A percentile compares a stretch with the other conserved stretches of the same genome.
These are phyloP conservation scores for Hemibates koningsi DNA, from an alignment of 2,113 vertebrate genomes.

Conservation along the genomic window DNA sequence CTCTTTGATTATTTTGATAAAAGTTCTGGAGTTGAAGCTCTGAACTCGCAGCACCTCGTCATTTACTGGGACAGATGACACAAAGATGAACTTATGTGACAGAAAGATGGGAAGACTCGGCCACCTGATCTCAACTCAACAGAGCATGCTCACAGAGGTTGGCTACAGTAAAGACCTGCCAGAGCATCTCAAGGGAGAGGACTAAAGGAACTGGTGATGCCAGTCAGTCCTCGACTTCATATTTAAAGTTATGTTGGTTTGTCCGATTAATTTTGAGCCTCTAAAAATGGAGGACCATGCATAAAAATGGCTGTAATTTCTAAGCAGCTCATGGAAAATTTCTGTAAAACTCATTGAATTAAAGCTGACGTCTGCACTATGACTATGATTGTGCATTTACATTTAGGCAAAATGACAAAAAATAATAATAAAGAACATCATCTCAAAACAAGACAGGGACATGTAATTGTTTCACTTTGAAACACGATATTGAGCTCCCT, in stretches of 20 bases:
- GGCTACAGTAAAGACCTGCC: not conserved
- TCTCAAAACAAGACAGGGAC: not conserved
- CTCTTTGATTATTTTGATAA: not conserved
- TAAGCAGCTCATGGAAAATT: not conserved
- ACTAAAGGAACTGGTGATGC: not conserved
- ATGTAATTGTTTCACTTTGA: not conserved
- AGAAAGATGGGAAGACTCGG: not conserved
- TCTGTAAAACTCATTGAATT: not conserved
- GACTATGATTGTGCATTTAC: not conserved
- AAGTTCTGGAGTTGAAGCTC: not conserved
- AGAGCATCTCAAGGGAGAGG: not conserved
- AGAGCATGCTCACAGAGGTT: not conserved
- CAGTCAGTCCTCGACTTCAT: not conserved
- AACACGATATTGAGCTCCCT: not conserved
- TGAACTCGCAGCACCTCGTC: not conserved
- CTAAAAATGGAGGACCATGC: not conserved
- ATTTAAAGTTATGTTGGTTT: not conserved
- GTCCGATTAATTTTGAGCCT: not conserved
- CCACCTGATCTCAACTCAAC: not conserved
- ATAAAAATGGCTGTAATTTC: not conserved
- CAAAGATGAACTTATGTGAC: not conserved
- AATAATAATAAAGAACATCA: not conserved
- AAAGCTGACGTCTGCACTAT: not conserved
- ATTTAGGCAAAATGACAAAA: not conserved
- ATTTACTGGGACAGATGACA: not conserved